Base-by-base conservation (phyloP, 2,797 vertebrate genomes). In the Manis javanica region DNA sequence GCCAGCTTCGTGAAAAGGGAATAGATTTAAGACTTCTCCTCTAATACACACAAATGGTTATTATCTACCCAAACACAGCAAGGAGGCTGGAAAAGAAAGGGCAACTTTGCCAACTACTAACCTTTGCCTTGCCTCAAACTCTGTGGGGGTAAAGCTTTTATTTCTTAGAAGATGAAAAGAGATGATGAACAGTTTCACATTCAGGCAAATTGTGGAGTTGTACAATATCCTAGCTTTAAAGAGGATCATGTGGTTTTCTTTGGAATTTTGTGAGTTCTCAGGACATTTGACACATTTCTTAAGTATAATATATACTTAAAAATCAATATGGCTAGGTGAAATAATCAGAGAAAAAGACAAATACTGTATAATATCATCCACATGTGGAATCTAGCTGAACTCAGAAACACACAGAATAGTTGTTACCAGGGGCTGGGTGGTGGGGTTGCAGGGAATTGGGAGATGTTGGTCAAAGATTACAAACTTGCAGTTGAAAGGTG, bases 41-140 rank as follows among this genome's bases (percentile, higher is more conserved):
- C 63, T 72, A 92, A 90, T 16, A 63, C 72, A 68, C 79, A 29
- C 3, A 88, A 61, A 61, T 14, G 5, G 1, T 64, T 77, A 66
- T 90, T 87, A 68, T 61, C n/a, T 85, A 46, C 7, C 2, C 23
- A 68, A 83, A 37, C 49, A 77, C 85, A 86, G 13, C 26, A 71
- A 72, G 16, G 13, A 39, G 57, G 3, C 12, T 26, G 66, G 49
- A 74, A 89, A 94, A 79, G 15, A 53, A 79, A 93, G 34, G 71
- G 26, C 21, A 77, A 18, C 53, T 87, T 72, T 92, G 55, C 19
- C 5, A 82, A 39, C 7, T 46, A n/a, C 42, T 85, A 37, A 39
- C 16, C 51, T 94, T 90, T 95, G 16, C 19, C 53, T 92, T 68
- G 72, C 19, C 53, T 92, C 68, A 72, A 34, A 87, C 26, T 88